Evolutionary conservation across 35 echinoderm and acorn worm genomes (phyloP).

Genomic region (Apostichopus californicus): DNA sequence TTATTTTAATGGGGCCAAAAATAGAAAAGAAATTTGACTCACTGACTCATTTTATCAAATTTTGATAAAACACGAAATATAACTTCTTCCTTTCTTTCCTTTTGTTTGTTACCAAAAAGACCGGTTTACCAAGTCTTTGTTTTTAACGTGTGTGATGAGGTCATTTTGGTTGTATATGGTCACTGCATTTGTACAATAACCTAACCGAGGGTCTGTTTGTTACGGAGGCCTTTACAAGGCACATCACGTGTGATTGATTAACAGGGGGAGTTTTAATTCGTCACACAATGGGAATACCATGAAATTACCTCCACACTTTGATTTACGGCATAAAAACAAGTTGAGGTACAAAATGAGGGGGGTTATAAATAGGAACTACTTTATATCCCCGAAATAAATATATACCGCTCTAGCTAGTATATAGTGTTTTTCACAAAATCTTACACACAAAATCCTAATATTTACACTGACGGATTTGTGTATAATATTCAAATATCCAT

Average conservation of each 20-base stretch:
- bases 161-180: neutral
- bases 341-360: neutral
- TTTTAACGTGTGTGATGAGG: neutral
- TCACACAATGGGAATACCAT: neutral
- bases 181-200: neutral
- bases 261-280: neutral
- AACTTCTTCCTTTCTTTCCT: no score
- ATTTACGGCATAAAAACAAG: neutral
- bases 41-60: no score
- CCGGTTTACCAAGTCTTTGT: neutral
- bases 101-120: neutral
- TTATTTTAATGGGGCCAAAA: no score
- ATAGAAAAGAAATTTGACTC: no score
- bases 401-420: neutral
- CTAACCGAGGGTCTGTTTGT: neutral
- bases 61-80: no score
- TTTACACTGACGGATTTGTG: no score
- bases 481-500: no score
- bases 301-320: slow-evolving; percentile 5
- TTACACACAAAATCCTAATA: no score
- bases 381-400: neutral
- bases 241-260: slow-evolving; percentile 1
- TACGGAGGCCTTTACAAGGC: neutral
- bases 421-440: no score
- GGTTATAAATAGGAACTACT: neutral